Evolutionary conservation across 92 coral and sea anemone species (phyloP), one percentile per base, ranked within the genome.

Genomic region (Phenganax stokvisi): DNA sequence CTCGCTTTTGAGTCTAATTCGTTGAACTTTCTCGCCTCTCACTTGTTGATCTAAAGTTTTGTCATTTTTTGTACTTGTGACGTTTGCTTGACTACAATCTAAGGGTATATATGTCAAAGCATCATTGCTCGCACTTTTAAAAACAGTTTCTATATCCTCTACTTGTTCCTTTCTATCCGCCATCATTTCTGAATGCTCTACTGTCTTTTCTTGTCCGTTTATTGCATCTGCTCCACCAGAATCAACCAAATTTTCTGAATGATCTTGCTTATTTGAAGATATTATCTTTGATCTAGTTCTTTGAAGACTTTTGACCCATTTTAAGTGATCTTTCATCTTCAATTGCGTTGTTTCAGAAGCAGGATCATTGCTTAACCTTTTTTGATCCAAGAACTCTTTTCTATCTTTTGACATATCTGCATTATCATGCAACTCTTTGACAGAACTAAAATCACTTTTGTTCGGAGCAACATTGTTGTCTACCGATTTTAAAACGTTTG

Each of bases 291-390:
- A 16, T 53, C 37, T 64, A 11, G n/a, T 37, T 5, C 8, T 73
- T 10, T 59, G 73, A 0, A 79, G 20, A 30, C 74, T n/a, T 79
- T 65, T 79, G 16, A 79, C 59, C 83, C 83, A 79, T 79, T 8
- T 20, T 51, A 79, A 16, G 37, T 79, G 83, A 7, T 79, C 59
- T 28, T 64, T 10, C 74, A 52, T 75, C 3, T 86, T 74, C 7
- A 76, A 68, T 55, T 37, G 54, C 31, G 60, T 31, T 64, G 83
- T 77, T 71, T 85, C 80, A 56, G 75, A 89, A 29, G 12, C 62
- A 28, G 8, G 10, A 12, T 57, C 25, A 12, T 75, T 56, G 11
- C 9, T 75, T 75, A 44, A 13, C 6, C 13, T 10, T 2, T 9
- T 37, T 16, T 30, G 29, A 3, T 13, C 6, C 47, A 12, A 10